Base-by-base conservation (phyloP, 2,888 invertebrate species). In the Byasa hedistus region DNA sequence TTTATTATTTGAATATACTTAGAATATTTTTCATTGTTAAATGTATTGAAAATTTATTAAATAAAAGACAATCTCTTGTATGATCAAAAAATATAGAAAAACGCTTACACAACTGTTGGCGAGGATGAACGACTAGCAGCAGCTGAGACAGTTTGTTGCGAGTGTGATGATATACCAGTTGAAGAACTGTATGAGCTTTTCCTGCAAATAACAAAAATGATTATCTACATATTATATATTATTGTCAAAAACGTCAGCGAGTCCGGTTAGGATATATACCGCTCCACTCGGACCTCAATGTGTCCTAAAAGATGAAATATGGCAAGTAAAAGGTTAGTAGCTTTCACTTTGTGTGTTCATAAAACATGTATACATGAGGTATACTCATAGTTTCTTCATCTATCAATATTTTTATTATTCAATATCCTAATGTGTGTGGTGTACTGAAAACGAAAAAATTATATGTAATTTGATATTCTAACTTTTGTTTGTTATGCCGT, bases 101-200 rank as follows among this genome's bases (percentile, higher is more conserved):
- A 48, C n/a, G 84, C 86, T 64, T 79, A 92, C 91, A 86, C 86
- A 60, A 87, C 84, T 69, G 89, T 88, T 12, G 92, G 92, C 17
- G 92, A 92, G 0, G 91, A 88, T 0, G 92, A 90, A 15, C 92
- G 85, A 58, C 91, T 91, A 36, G 90, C 87, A 27, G 80, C 81
- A 3, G 85, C 80, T 1, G 84, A 79, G 3, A 80, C 80, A 0
- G 81, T 76, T 64, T 84, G 86, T 68, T 86, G 87, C 7, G 84
- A 69, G 70, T 86, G 88, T 7, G 85, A 65, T 21, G 85, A 73
- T 59, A 83, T 81, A 12, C 75, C 75, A 0, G 83, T 69, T 27
- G 86, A 68, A 69, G 85, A 75, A 66, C 81, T 77, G 86, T 82
- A 87, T 68, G 82, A 79, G 73, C 78, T 82, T 77, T 93, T 86